Conservation (phyloP, 1,140 invertebrate genomes). For the Pseudomyrmex concolor region DNA sequence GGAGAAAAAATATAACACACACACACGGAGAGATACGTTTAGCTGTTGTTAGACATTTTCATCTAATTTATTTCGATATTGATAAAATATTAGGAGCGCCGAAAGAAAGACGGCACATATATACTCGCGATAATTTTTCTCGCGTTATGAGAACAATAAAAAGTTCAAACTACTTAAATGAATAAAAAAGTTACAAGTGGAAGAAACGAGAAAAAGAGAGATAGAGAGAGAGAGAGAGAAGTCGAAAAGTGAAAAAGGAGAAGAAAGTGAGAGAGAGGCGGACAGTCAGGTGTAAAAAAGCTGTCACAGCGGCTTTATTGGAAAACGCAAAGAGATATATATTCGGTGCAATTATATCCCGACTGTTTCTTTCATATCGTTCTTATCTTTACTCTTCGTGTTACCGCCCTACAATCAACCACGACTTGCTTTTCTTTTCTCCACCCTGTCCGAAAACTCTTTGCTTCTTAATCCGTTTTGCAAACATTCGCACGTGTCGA, state of each 20-base stretch:
- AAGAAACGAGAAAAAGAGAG: neutral
- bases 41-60: no score
- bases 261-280: conserved; percentile 1
- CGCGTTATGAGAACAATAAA: neutral
- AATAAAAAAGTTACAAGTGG: conserved; percentile 14
- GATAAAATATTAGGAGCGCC: neutral
- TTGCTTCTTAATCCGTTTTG: conserved; percentile 66
- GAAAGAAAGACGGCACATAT: neutral
- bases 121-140: neutral
- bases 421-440: conserved; percentile 8
- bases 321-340: conserved; percentile 49
- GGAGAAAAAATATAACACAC: no score
- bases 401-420: neutral
- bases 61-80: neutral
- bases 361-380: conserved; percentile 39
- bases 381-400: conserved; percentile 16
- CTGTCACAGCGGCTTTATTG: conserved; percentile 58
- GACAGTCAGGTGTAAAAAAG: conserved; percentile 37
- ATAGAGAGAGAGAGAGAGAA: conserved; percentile 13
- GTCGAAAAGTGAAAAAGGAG: conserved; percentile 28
- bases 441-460: conserved; percentile 33
- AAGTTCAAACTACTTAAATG: neutral
- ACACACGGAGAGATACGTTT: no score
- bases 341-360: conserved; percentile 71
- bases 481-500: conserved; percentile 46